A percentile compares a stretch with the other conserved stretches of the same genome.
phyloP scores from a whole-genome alignment of 2,797 vertebrate genomes.

The Phoxinus dragarum region DNA sequence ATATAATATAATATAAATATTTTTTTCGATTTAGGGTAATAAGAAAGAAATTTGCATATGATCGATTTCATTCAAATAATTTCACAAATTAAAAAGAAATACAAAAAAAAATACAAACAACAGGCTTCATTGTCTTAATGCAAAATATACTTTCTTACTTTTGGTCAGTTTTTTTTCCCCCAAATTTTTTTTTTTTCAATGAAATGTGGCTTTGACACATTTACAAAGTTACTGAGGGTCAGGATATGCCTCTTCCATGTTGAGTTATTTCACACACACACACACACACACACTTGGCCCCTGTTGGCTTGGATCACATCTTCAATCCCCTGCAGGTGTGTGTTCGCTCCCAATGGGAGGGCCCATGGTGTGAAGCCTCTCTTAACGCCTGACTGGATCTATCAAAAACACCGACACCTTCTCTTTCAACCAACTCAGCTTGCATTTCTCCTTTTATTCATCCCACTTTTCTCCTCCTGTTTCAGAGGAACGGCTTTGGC shows the following conservation, averaged over 20 bases:
- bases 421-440: constrained; percentile 30
- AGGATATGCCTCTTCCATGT: background rate
- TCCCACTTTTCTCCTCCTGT: background rate
- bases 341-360: background rate
- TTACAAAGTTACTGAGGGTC: background rate
- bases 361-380: constrained; percentile 17
- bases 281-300: constrained; percentile 1
- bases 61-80: background rate
- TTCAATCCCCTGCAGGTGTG: constrained; percentile 28
- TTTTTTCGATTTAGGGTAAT: background rate
- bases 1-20: background rate
- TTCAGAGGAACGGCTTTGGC: constrained; percentile 7
- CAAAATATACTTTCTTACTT: background rate
- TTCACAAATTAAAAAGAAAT: too few relatives aligned
- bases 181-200: background rate
- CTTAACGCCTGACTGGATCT: constrained; percentile 24
- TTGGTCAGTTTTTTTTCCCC: background rate
- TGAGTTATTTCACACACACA: constrained; percentile 1
- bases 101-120: background rate
- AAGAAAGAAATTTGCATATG: background rate
- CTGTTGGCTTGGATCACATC: constrained; percentile 21
- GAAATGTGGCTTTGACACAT: background rate
- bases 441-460: constrained; percentile 17
- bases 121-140: background rate
- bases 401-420: constrained; percentile 34